Percentiles rank a stretch among this genome's conserved stretches.
Evolutionary conservation across 2,113 vertebrate species (phyloP).

Genomic region (Actinemys pallida): DNA sequence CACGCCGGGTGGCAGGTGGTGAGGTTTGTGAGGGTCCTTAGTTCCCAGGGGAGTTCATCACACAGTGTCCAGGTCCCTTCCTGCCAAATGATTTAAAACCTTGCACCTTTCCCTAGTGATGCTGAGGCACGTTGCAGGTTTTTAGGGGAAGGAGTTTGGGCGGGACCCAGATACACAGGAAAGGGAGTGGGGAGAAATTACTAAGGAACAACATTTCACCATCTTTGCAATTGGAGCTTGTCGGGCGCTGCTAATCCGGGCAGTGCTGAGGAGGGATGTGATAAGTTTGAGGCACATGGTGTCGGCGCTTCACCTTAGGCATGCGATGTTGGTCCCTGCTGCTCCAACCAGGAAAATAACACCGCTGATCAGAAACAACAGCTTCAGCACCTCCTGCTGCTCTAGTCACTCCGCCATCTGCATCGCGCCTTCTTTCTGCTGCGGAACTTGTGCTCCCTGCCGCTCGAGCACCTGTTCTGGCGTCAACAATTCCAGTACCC

Average conservation of each 20-base stretch:
- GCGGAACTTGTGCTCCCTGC: not conserved
- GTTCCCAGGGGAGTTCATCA: not conserved
- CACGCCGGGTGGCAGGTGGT: not conserved
- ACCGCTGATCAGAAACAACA: not conserved
- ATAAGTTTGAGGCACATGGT: not conserved
- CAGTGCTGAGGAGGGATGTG: not conserved
- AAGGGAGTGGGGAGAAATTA: not conserved
- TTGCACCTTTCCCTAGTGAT: not conserved
- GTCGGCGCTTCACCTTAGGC: not conserved
- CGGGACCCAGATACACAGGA: fast-evolving
- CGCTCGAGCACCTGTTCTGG: not conserved
- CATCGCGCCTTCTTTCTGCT: not conserved
- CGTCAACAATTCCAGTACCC: not conserved
- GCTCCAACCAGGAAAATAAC: not conserved
- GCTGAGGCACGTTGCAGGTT: not conserved
- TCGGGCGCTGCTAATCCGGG: not conserved
- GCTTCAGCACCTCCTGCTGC: not conserved
- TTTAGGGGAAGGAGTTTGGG: not conserved
- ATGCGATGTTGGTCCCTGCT: not conserved
- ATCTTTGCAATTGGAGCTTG: not conserved
- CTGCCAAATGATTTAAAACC: not conserved
- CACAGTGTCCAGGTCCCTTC: not conserved
- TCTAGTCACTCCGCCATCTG: not conserved
- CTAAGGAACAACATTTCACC: not conserved
- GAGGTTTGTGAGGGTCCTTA: not conserved